Base-by-base conservation (phyloP, 2,888 invertebrate species). In the Diadromus collaris region DNA sequence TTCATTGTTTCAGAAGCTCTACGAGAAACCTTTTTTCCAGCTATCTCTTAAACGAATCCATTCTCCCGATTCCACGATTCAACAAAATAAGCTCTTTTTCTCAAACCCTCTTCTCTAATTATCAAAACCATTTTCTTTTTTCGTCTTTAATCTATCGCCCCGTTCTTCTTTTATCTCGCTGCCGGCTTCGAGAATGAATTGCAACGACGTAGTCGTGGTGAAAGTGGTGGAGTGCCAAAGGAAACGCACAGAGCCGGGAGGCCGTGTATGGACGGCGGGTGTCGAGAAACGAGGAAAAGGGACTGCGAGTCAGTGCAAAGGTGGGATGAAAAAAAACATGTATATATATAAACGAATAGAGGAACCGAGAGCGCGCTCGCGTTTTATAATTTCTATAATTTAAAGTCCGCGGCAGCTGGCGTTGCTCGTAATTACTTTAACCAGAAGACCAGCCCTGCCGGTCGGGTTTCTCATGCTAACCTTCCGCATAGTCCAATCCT, bases 361-460 rank as follows among this genome's bases (percentile, higher is more conserved):
- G 77, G 76, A 70, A 70, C 70, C 60, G 70, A 70, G 68, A 69
- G 70, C 84, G 85, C 84, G 80, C 84, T 85, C 87, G 86, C 87
- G 87, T 90, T 90, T 90, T 88, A 89, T 89, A 90, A 90, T 90
- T 90, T 89, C 89, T 90, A 89, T 89, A 90, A 90, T 90, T 90
- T 89, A 89, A 90, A 90, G 87, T 89, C 88, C 87, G 87, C 89
- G 87, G 89, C 90, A 90, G 90, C 89, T 90, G 90, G 89, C 88
- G 89, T 86, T 87, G 87, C 88, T 88, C 88, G 90, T 90, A 89
- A 90, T 90, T 90, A 90, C 90, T 90, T 89, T 89, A 89, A 90
- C 89, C 90, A 88, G 88, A 89, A 88, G 89, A 89, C 88, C 88
- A 51, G 67, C 69, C 73, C 78, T 21, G 34, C 34, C 60, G 48